Percentiles rank a stretch among this genome's conserved stretches.
phyloP scores from a whole-genome alignment of 2,797 vertebrate species.

The Sternotherus odoratus region DNA sequence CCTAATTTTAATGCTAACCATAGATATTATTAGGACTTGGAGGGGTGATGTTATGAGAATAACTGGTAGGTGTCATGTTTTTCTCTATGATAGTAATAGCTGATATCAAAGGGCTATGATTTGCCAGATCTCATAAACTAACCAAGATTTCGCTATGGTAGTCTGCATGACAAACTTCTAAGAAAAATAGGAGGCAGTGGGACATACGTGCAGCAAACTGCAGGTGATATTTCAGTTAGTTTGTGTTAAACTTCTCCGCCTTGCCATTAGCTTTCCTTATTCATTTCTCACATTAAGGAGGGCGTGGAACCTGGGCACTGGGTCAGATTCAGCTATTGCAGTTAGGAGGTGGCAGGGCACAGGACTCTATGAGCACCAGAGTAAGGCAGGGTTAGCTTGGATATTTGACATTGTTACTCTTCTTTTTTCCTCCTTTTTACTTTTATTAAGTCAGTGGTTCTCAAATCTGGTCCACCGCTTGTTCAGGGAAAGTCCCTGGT shows the following conservation, averaged over 20 bases:
- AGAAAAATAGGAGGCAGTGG: constrained; percentile 58
- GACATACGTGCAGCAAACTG: constrained; percentile 35
- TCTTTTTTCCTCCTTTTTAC: fast-evolving
- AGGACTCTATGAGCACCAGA: background rate
- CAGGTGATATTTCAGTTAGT: constrained; percentile 49
- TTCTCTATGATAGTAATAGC: background rate
- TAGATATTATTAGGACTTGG: background rate
- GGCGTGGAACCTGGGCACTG: background rate
- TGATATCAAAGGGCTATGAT: background rate
- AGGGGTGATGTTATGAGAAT: background rate
- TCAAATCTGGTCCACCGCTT: too few relatives aligned
- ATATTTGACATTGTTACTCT: background rate
- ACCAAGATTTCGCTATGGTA: constrained; percentile 19
- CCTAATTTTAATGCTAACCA: background rate
- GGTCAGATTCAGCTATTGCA: background rate
- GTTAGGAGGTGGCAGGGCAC: background rate
- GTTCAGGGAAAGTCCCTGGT: too few relatives aligned
- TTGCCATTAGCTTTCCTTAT: constrained; percentile 19
- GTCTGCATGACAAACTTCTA: constrained; percentile 47
- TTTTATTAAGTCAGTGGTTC: too few relatives aligned
- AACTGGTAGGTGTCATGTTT: background rate
- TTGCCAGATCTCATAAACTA: constrained; percentile 34
- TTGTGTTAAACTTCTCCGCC: constrained; percentile 32
- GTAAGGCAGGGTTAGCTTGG: fast-evolving
- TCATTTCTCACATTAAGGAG: constrained; percentile 2